phyloP scores from a whole-genome alignment of 2,888 invertebrate genomes.

The Pachliopta kotzebuea region DNA sequence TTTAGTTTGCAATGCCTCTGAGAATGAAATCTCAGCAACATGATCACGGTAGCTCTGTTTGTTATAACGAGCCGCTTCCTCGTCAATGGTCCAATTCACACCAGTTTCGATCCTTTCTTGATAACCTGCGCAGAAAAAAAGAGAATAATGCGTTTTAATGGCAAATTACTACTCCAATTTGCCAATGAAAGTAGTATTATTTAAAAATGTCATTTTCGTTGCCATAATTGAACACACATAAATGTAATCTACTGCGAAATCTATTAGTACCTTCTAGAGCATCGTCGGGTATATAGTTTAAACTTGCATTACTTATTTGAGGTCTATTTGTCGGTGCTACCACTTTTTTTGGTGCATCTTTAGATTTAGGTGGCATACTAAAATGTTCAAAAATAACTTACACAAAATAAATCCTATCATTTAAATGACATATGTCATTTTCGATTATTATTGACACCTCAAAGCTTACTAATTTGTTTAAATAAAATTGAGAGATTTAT shows the following conservation, averaged over 20 bases:
- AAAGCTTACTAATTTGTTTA: too few species aligned
- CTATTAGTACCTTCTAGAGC: constrained; percentile 52
- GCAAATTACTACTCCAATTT: too few species aligned
- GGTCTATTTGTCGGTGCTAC: constrained; percentile 45
- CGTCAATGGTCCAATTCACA: constrained; percentile 59
- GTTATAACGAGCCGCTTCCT: constrained; percentile 52
- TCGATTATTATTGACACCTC: neutral
- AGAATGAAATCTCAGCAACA: constrained; percentile 45
- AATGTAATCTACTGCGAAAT: neutral
- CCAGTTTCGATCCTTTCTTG: constrained; percentile 60
- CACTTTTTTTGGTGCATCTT: constrained; percentile 52
- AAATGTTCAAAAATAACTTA: neutral
- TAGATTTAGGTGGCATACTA: constrained; percentile 55
- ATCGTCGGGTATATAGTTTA: constrained; percentile 53
- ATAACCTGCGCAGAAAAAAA: constrained; percentile 47
- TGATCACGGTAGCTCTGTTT: constrained; percentile 46
- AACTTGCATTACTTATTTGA: constrained; percentile 59
- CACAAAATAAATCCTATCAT: neutral
- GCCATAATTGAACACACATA: neutral
- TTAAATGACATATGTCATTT: constrained; percentile 6
- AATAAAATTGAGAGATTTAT: too few species aligned
- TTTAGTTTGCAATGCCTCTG: constrained; percentile 56
- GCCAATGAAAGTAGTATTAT: too few species aligned
- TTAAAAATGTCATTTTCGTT: too few species aligned
- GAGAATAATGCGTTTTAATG: too few species aligned